phyloP scores from a whole-genome alignment of 1,140 invertebrate genomes.

The Scylla paramamosain region DNA sequence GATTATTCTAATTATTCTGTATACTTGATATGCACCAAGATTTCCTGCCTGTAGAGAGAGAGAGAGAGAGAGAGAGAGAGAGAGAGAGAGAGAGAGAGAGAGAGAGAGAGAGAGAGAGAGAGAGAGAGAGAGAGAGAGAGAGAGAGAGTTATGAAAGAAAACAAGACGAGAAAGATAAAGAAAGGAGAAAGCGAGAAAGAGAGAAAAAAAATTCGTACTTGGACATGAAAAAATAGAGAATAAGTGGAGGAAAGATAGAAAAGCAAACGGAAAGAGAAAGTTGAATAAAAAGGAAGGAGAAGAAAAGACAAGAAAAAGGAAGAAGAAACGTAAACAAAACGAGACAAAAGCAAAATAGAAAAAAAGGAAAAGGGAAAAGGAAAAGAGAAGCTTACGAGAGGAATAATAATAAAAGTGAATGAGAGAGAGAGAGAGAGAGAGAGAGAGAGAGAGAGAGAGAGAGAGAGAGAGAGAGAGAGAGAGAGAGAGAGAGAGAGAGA shows the following conservation, averaged over 20 bases:
- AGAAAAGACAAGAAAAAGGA: background rate
- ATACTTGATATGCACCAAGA: background rate
- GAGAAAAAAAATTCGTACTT: background rate
- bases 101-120: background rate
- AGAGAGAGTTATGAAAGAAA: background rate
- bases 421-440: background rate
- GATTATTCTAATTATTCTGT: no score
- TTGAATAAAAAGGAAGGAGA: background rate
- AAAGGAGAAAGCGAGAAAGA: no score
- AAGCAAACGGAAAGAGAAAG: background rate
- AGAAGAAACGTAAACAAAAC: background rate
- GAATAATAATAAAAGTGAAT: background rate
- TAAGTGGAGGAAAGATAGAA: background rate
- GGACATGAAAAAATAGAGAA: background rate
- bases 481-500: background rate
- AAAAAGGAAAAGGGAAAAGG: no score
- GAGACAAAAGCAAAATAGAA: no score
- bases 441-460: background rate
- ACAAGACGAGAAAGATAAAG: background rate
- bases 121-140: background rate
- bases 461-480: conserved; percentile 27
- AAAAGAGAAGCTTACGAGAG: background rate
- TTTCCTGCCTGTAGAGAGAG: background rate
- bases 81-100: background rate
- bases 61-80: background rate